Evolutionary conservation across 2,797 vertebrate genomes (phyloP), one percentile per base, ranked within the genome.

Genomic region (Sebastes iracundus): DNA sequence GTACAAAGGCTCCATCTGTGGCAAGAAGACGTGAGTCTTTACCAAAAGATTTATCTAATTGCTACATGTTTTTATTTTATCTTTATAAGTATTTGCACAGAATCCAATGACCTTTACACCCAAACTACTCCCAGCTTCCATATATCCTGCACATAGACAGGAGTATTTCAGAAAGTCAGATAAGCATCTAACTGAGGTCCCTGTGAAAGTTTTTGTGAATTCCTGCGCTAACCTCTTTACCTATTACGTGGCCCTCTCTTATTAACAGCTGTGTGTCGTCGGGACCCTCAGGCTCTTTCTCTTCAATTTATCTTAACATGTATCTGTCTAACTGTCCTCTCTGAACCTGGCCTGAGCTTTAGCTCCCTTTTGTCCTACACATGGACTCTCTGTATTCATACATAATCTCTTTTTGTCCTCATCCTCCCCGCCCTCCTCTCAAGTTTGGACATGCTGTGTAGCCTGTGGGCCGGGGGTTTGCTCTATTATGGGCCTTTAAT

Each of bases 1-100:
- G 99, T 98, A 98, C 92, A 97, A 97, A 88, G 95, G 97, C 90
- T 83, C 97, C 83, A 99, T 99, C 93, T 99, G 99, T 82, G 97
- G 97, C 49, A 99, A 97, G 87, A 97, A 97, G 93, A 95, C 98
- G 99, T 99, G 96, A 99, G 99, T 99, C 22, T 79, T 53, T 7
- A 64, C 22, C n/a, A 20, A 65, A 30, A n/a, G 18, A 28, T 30
- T 58, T 25, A 55, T 64, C 6, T 14, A 59, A 60, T 56, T 3
- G 20, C 18, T 30, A 2, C 0, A 3, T 65, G 20, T 13, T 63
- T 77, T 64, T 52, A 2, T 46, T 35, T n/a, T 6, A 6, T 7
- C 5, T 5, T 56, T 32, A 32, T 16, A 25, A 33, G 49, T 16
- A 5, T 75, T 76, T 85, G 6, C 42, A 61, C 33, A 25, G 12